These are phyloP conservation scores for Epirrita christyi DNA, from an alignment of 2,888 invertebrate species.

Conservation along the genomic window DNA sequence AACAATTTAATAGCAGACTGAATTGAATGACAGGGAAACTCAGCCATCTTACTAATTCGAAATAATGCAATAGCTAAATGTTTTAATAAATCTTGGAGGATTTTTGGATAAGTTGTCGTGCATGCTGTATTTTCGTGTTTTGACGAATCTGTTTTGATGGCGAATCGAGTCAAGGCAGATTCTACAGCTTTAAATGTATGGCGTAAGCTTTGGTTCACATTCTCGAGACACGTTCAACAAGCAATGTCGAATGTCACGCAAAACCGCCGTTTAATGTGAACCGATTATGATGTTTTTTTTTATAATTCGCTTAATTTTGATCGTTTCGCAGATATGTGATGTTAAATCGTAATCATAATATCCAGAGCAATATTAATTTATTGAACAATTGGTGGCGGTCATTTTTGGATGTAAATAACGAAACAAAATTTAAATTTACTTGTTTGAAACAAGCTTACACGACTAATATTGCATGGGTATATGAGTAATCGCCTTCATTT, in stretches of 20 bases:
- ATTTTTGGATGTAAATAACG: slow-evolving; percentile 54
- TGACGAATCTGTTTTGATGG: slow-evolving; percentile 61
- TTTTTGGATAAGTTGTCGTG: slow-evolving; percentile 75
- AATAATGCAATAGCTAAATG: slow-evolving; percentile 37
- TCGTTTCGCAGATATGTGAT: slow-evolving; percentile 71
- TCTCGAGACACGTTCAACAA: slow-evolving; percentile 50
- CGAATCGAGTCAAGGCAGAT: slow-evolving; percentile 54
- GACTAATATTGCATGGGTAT: slow-evolving; percentile 83
- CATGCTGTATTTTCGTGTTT: slow-evolving; percentile 77
- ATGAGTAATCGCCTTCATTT: slow-evolving; percentile 51
- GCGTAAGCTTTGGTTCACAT: slow-evolving; percentile 73
- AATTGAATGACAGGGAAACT: slow-evolving; percentile 33
- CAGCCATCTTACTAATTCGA: slow-evolving; percentile 39
- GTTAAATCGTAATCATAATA: slow-evolving; percentile 66
- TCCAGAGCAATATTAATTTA: slow-evolving; percentile 79
- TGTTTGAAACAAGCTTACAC: slow-evolving; percentile 57
- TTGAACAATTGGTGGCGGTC: slow-evolving; percentile 72
- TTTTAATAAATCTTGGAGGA: slow-evolving; percentile 63
- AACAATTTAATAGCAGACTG: slow-evolving; percentile 22
- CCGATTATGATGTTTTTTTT: slow-evolving; percentile 54
- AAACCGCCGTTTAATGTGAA: slow-evolving; percentile 58
- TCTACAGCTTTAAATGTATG: slow-evolving; percentile 78
- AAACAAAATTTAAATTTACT: slow-evolving; percentile 49
- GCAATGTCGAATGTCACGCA: slow-evolving; percentile 41
- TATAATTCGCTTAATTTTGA: slow-evolving; percentile 64